Evolutionary conservation across 35 echinoderm and acorn worm species (phyloP), one percentile per base, ranked within the genome.

Genomic region (Apostichopus parvimensis): DNA sequence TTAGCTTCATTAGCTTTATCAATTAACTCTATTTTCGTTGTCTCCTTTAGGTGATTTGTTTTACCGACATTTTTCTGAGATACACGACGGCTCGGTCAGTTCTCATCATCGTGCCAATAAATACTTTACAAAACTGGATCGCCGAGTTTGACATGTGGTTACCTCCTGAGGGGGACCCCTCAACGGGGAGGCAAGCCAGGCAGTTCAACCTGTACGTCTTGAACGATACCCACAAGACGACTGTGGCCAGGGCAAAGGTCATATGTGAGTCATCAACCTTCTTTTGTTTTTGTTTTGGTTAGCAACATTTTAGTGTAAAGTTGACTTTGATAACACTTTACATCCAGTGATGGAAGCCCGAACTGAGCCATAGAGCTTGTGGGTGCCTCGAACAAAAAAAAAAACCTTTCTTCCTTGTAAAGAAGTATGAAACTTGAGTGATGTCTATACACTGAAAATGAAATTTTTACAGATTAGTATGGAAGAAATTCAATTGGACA

Each of bases 71-170:
- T 53, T 96, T 96, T 79, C 87, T 94, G 68, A 72, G 84, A 77
- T 91, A 96, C 89, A 95, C 97, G 0, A 62, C 53, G 4, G 95
- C 97, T 11, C 92, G 94, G 52, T 91, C 93, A 26, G 91, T 85
- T 53, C 84, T 99, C 3, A 93, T 91, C 57, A 99, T 99, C 75
- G 97, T 99, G 3, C 97, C 97, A 4, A 99, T 99, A 76, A 99
- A 99, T 85, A 99, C 97, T n/a, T 61, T 99, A n/a, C 97, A 96
- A 77, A 99, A 99, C 93, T 99, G 97, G 97, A 79, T 96, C 1
- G 93, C 97, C 4, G 97, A 99, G 73, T 99, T 96, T 92, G 95
- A 99, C 83, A 96, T 99, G 95, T 99, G 97, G 97, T 79, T 96
- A 53, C 97, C 97, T 12, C 91, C 1, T 9, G 56, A 90, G 18